phyloP scores from a whole-genome alignment of 2,797 vertebrate species.

The Neosilurus hyrtlii region DNA sequence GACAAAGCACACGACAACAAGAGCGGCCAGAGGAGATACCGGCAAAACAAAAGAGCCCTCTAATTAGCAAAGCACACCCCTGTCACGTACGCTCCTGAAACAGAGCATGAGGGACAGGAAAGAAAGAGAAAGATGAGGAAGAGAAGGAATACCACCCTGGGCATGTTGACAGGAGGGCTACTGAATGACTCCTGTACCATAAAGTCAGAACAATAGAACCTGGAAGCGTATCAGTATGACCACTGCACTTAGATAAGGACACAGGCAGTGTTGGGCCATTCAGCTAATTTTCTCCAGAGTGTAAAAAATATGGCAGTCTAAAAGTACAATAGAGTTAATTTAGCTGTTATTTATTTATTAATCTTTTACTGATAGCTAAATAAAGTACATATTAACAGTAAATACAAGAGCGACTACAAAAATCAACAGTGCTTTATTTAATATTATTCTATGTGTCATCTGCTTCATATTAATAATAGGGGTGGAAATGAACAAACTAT shows the following conservation, averaged over 20 bases:
- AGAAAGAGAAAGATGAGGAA: constrained; percentile 43
- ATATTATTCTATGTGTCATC: neutral
- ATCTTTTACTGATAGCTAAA: neutral
- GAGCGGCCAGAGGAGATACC: constrained; percentile 53
- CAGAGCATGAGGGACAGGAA: constrained; percentile 35
- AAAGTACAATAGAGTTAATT: neutral
- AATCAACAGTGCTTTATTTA: neutral
- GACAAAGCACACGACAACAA: constrained; percentile 55
- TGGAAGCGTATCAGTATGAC: constrained; percentile 38
- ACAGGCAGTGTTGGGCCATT: constrained; percentile 19
- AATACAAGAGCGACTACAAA: neutral
- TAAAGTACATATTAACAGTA: neutral
- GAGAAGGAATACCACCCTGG: constrained; percentile 45
- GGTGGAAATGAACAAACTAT: constrained; percentile 7
- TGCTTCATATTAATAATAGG: neutral
- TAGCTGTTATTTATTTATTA: neutral
- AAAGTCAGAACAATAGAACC: constrained; percentile 50
- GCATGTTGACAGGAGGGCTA: constrained; percentile 54
- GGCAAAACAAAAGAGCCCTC: constrained; percentile 56
- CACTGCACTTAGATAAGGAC: constrained; percentile 39
- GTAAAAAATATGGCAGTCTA: neutral
- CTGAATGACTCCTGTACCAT: constrained; percentile 52
- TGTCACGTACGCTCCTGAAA: constrained; percentile 60
- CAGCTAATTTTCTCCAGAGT: neutral
- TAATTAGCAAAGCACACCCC: constrained; percentile 59